phyloP scores from a whole-genome alignment of 2,113 vertebrate species.

The Cercocebus atys region DNA sequence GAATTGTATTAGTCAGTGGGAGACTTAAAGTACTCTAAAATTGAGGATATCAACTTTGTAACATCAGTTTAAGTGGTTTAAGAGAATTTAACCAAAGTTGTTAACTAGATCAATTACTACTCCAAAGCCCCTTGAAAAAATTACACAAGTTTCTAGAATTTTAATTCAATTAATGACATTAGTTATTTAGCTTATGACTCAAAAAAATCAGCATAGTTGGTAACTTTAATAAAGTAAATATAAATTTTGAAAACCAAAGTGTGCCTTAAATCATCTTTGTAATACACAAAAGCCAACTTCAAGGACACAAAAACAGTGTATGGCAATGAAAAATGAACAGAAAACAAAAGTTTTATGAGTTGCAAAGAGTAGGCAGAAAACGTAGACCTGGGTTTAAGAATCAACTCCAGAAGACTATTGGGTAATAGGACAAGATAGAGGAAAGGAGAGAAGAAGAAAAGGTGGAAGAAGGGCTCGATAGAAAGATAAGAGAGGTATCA shows the following conservation, averaged over 20 bases:
- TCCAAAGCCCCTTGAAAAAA: background rate
- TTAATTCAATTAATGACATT: background rate
- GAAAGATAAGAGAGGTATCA: background rate
- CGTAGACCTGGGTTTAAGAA: background rate
- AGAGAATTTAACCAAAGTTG: background rate
- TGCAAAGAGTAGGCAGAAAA: background rate
- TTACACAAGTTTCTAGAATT: conserved; percentile 6
- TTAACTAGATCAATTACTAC: background rate
- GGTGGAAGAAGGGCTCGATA: background rate
- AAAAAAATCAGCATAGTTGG: background rate
- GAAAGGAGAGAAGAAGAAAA: background rate
- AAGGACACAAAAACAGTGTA: background rate
- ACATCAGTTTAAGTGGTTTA: background rate
- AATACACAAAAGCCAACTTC: background rate
- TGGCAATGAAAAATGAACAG: background rate
- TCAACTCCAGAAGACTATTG: background rate
- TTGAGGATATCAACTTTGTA: background rate
- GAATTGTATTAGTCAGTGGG: background rate
- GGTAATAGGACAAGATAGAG: background rate
- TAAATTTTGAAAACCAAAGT: background rate
- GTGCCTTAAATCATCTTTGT: background rate
- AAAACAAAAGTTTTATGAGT: background rate
- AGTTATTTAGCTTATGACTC: background rate
- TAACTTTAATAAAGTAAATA: background rate
- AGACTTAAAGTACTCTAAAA: background rate